phyloP scores from a whole-genome alignment of 2,113 vertebrate genomes.

The Podiceps cristatus region DNA sequence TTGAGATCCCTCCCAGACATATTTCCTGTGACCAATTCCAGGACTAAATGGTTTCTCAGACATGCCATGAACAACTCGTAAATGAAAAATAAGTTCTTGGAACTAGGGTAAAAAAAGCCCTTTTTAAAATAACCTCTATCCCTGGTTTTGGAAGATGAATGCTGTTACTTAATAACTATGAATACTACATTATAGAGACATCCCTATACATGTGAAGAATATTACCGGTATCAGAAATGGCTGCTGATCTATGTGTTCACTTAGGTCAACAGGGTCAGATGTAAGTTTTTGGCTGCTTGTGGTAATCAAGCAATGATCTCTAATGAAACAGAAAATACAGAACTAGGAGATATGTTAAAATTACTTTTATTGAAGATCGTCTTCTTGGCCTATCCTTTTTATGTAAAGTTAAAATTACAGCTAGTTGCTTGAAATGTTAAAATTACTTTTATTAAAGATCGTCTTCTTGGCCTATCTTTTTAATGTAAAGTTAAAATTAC shows the following conservation, averaged over 20 bases:
- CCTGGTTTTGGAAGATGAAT: neutral
- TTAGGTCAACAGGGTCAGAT: neutral
- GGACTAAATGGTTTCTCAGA: neutral
- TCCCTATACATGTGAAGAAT: neutral
- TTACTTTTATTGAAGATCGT: neutral
- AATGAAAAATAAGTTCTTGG: neutral
- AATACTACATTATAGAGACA: neutral
- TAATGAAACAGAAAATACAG: neutral
- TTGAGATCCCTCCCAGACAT: neutral
- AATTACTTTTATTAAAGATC: neutral
- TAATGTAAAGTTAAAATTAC: neutral
- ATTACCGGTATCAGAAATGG: neutral
- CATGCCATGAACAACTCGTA: neutral
- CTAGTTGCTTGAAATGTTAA: neutral
- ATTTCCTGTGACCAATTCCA: neutral
- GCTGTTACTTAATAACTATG: neutral
- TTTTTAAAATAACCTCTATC: neutral
- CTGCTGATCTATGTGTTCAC: neutral
- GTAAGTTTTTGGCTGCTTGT: neutral
- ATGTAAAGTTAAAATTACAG: neutral
- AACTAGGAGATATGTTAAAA: neutral
- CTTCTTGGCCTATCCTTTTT: neutral
- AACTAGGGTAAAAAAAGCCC: neutral
- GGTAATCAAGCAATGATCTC: neutral
- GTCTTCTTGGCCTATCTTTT: neutral